Percentiles rank a stretch among this genome's conserved stretches.
These are phyloP conservation scores for Zygothrica quintamaculata DNA, from an alignment of 2,888 invertebrate genomes.

Conservation along the genomic window DNA sequence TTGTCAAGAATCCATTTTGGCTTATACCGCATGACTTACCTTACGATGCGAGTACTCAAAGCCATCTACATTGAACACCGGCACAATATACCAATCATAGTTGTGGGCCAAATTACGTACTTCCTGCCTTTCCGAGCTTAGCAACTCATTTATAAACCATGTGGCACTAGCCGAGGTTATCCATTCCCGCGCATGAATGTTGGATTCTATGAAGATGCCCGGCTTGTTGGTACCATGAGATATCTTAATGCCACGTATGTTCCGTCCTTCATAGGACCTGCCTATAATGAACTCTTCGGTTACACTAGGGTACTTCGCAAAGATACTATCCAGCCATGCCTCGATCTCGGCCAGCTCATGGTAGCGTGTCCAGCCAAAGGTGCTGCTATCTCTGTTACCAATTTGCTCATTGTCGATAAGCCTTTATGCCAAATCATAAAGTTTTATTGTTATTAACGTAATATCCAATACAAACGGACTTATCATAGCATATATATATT, in stretches of 20 bases:
- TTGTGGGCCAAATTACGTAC: constrained; percentile 87
- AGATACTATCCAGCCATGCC: constrained; percentile 86
- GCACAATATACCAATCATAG: constrained; percentile 91
- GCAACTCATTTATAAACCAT: constrained; percentile 89
- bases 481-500: too few species aligned
- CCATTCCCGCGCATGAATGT: constrained; percentile 90
- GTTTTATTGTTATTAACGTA: constrained; percentile 12
- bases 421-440: constrained; percentile 76
- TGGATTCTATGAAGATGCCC: constrained; percentile 88
- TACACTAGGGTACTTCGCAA: constrained; percentile 84
- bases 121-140: constrained; percentile 86
- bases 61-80: constrained; percentile 91
- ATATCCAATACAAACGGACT: neutral
- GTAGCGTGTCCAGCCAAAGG: constrained; percentile 87
- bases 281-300: constrained; percentile 84
- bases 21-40: constrained; percentile 85
- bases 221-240: constrained; percentile 84
- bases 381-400: constrained; percentile 38
- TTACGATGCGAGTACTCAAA: constrained; percentile 87
- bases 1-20: too few species aligned
- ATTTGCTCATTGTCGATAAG: constrained; percentile 85
- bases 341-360: constrained; percentile 87
- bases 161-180: constrained; percentile 89
- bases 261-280: constrained; percentile 86
- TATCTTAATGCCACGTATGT: constrained; percentile 86